phyloP scores from a whole-genome alignment of 1,140 invertebrate species.

The Achatina immaculata region DNA sequence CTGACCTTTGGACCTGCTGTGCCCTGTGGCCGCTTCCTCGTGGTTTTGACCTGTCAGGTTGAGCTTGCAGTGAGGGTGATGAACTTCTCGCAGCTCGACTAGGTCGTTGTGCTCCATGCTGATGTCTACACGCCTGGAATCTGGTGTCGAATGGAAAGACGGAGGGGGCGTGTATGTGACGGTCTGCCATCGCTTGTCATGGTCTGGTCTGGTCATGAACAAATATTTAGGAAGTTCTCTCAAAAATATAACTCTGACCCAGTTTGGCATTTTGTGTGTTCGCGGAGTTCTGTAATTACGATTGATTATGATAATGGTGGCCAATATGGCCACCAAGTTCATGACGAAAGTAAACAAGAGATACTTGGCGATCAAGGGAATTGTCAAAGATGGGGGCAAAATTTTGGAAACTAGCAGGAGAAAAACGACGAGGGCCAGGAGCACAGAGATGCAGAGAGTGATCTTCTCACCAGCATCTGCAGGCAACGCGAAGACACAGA shows the following conservation, averaged over 20 bases:
- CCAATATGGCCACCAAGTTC: constrained; percentile 99
- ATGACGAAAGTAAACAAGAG: constrained; percentile 99
- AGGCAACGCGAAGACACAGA: constrained; percentile 98
- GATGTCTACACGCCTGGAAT: constrained; percentile 69
- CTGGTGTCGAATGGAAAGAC: constrained; percentile 47
- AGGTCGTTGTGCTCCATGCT: constrained; percentile 81
- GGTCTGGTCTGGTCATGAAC: constrained; percentile 69
- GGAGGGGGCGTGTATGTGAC: constrained; percentile 51
- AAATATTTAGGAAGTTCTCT: constrained; percentile 67
- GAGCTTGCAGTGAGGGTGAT: constrained; percentile 86
- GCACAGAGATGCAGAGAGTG: constrained; percentile 97
- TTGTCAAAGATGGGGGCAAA: constrained; percentile 83
- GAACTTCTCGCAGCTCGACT: constrained; percentile 91
- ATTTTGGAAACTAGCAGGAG: constrained; percentile 98
- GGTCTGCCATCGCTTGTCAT: constrained; percentile 63
- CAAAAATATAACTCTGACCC: constrained; percentile 68
- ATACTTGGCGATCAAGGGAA: constrained; percentile 92
- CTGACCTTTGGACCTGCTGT: neutral
- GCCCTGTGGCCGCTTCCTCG: neutral
- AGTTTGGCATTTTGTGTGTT: constrained; percentile 76
- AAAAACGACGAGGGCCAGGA: constrained; percentile 99
- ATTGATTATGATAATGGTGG: constrained; percentile 99
- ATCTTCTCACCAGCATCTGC: constrained; percentile 81
- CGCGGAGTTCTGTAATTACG: constrained; percentile 97
- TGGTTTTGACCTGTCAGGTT: constrained; percentile 72